phyloP scores from a whole-genome alignment of 2,113 vertebrate genomes.

The Atlantisia rogersi region DNA sequence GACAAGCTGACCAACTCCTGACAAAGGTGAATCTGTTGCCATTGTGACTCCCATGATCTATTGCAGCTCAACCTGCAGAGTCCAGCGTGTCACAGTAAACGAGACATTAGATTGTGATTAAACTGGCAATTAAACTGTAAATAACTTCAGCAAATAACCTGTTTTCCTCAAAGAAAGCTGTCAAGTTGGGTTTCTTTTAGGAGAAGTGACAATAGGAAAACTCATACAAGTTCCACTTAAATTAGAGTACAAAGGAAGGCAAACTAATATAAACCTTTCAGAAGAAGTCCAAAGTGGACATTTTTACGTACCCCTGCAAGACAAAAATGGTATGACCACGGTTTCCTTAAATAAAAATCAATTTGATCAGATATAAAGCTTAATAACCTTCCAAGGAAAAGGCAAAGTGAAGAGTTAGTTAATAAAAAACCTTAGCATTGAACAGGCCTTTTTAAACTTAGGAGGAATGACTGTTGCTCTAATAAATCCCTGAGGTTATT shows the following conservation, averaged over 20 bases:
- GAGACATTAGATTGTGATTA: constrained; percentile 36
- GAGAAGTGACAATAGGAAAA: not conserved
- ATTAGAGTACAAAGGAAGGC: not conserved
- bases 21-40: not conserved
- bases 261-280: not conserved
- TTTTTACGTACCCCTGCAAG: not conserved
- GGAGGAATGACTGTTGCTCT: not conserved
- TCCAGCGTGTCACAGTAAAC: not conserved
- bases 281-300: not conserved
- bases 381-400: not conserved
- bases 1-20: not conserved
- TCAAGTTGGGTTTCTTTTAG: not conserved
- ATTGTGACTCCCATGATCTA: not conserved
- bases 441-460: not conserved
- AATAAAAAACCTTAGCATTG: not conserved
- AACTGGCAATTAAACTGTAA: constrained; percentile 40
- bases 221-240: not conserved
- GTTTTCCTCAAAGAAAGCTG: constrained; percentile 17
- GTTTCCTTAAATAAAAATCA: not conserved
- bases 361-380: not conserved
- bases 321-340: not conserved
- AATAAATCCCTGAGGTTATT: constrained; percentile 10
- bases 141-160: constrained; percentile 26
- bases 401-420: constrained; percentile 1
- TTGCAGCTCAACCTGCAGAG: not conserved